These are phyloP conservation scores for Trididemnum nubilum DNA, from an alignment of 23 tunicate genomes.

Conservation along the genomic window DNA sequence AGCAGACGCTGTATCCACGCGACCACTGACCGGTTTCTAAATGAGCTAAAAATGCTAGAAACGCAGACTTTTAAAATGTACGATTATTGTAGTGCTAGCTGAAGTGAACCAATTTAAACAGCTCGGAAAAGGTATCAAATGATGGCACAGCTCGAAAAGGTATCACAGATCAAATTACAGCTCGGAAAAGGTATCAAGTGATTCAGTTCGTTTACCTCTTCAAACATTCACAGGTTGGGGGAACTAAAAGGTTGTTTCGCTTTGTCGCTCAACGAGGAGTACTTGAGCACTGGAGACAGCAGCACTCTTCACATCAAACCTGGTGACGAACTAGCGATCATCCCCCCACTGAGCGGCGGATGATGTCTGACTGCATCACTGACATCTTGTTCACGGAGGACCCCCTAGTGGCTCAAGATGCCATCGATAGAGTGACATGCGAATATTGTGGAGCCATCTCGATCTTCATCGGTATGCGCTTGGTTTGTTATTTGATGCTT, in stretches of 20 bases:
- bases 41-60: too few relatives aligned
- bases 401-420: conserved; percentile 27
- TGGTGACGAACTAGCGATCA: conserved; percentile 56
- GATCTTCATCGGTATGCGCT: conserved; percentile 43
- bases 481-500: too few relatives aligned
- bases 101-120: too few relatives aligned
- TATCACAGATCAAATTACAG: too few relatives aligned
- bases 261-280: conserved; percentile 77
- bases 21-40: not conserved
- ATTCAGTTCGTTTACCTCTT: too few relatives aligned
- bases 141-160: too few relatives aligned
- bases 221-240: conserved; percentile 34
- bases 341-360: conserved; percentile 85
- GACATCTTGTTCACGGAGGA: conserved; percentile 45
- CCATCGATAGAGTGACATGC: conserved; percentile 32
- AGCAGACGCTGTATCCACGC: not conserved
- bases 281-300: conserved; percentile 20
- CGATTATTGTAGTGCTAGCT: too few relatives aligned
- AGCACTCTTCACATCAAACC: not conserved
- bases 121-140: too few relatives aligned
- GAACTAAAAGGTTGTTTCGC: conserved; percentile 67
- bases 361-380: conserved; percentile 24
- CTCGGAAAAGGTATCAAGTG: too few relatives aligned
- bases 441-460: conserved; percentile 65
- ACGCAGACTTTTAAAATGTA: too few relatives aligned